Evolutionary conservation across 2,113 vertebrate genomes (phyloP), one percentile per base, ranked within the genome.

Genomic region (Fukomys damarensis): DNA sequence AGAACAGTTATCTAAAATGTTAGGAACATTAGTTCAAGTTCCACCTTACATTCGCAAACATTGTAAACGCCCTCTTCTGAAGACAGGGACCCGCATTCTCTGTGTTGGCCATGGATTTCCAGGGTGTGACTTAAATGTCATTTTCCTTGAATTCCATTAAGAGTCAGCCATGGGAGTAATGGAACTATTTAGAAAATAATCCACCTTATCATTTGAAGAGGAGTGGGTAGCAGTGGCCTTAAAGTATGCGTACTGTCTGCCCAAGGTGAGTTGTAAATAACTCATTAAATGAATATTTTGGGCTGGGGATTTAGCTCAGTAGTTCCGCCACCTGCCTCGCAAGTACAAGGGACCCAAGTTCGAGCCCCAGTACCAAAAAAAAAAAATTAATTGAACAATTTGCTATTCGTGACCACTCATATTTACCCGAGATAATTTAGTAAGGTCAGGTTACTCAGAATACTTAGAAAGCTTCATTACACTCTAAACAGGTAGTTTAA

Each of bases 391-490:
- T 52, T 84, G 58, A 87, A 68, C 70, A 61, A 89, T 72, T 92
- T 87, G 66, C 66, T 63, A 38, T 90, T 87, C 32, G 11, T 66
- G 66, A 89, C 88, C 61, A 92, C 41, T 63, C 80, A 83, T 49
- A 2, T 35, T 86, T 61, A 97, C 43, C 63, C 41, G 65, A 38
- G 59, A 68, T 72, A 89, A 58, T 86, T 91, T 76, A 90, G 41
- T 32, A 90, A 95, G 41, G 76, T 82, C 63, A 41, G 24, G 76
- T 92, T 66, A 65, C 49, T 92, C 66, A 72, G 46, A 70, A 92
- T 66, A 89, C 52, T 91, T 91, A 90, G 88, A 95, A 92, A 92
- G 61, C 41, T 90, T 90, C 49, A 76, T 87, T 94, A 87, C 26
- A 28, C 92, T 92, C 56, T 68, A 89, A 93, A 89, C 52, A 92